Base-by-base conservation (phyloP, 2,797 vertebrate species). In the Lemur catta region DNA sequence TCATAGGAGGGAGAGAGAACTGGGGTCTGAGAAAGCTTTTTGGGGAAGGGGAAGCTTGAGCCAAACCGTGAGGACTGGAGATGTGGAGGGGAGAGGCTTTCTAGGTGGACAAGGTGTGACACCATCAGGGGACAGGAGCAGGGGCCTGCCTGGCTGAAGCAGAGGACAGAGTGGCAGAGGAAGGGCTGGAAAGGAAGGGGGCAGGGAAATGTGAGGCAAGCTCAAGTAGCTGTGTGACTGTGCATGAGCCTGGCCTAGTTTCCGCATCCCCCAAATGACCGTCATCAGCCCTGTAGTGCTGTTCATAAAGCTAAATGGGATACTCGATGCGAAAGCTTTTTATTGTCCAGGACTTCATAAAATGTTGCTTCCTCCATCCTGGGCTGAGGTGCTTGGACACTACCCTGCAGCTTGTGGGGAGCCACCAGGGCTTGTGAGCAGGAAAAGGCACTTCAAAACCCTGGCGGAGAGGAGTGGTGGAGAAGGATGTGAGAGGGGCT, bases 121-220 rank as follows among this genome's bases (percentile, higher is more conserved):
- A 48, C 38, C 38, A 79, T 67, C 9, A 52, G 38, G 38, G 33
- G 38, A 57, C 30, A 22, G 20, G 33, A 84, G 65, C 24, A 35
- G 71, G 28, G 33, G 9, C 13, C 81, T 46, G 4, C 6, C 50
- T 7, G 4, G 35, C 15, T 20, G 30, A 92, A 20, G 28, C 6
- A 71, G 28, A 86, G 57, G 13, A 24, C 4, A 9, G 38, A 63
- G 30, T 9, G 22, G n/a, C 22, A n/a, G 46, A 84, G 24, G 46
- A 72, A 94, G 30, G 38, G 2, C 38, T 91, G 24, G 75, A 13
- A 82, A 71, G 71, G 52, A 79, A 35, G 33, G n/a, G 26, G 24
- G 11, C 10, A 6, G 15, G 6, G 13, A 63, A 26, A 52, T 0
- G 0, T 1, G 4, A 43, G 18, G 15, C 59, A 65, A 57, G 33